phyloP scores from a whole-genome alignment of 2,888 invertebrate genomes.

The Helleia helle region DNA sequence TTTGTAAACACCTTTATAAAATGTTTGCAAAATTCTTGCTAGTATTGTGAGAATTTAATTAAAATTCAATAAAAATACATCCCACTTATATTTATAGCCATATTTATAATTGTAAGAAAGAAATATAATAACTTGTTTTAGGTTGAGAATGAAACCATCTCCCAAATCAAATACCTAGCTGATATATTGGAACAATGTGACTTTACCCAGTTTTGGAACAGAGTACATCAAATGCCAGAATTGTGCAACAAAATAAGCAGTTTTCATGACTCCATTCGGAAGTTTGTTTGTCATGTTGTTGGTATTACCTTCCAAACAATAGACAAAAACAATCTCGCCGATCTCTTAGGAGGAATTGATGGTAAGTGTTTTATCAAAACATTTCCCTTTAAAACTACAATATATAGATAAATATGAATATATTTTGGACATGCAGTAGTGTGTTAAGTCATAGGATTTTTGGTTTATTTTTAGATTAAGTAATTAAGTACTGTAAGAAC shows the following conservation, averaged over 20 bases:
- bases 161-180: slow-evolving; percentile 90
- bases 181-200: slow-evolving; percentile 95
- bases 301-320: slow-evolving; percentile 98
- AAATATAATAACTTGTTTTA: slow-evolving; percentile 35
- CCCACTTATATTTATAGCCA: no score
- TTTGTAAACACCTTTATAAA: no score
- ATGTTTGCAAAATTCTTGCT: no score
- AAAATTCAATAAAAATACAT: no score
- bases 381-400: no score
- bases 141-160: slow-evolving; percentile 89
- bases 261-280: slow-evolving; percentile 95
- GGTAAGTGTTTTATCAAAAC: slow-evolving; percentile 75
- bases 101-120: no score
- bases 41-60: no score
- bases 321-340: slow-evolving; percentile 84
- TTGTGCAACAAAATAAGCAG: slow-evolving; percentile 86
- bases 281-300: slow-evolving; percentile 97
- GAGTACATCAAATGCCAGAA: slow-evolving; percentile 82
- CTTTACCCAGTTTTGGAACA: slow-evolving; percentile 92
- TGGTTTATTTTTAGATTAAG: no score
- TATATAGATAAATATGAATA: no score
- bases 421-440: no score
- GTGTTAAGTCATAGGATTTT: no score
- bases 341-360: slow-evolving; percentile 91
- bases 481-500: no score